Conservation (phyloP, 2,113 vertebrate species). For the Meleagris gallopavo region DNA sequence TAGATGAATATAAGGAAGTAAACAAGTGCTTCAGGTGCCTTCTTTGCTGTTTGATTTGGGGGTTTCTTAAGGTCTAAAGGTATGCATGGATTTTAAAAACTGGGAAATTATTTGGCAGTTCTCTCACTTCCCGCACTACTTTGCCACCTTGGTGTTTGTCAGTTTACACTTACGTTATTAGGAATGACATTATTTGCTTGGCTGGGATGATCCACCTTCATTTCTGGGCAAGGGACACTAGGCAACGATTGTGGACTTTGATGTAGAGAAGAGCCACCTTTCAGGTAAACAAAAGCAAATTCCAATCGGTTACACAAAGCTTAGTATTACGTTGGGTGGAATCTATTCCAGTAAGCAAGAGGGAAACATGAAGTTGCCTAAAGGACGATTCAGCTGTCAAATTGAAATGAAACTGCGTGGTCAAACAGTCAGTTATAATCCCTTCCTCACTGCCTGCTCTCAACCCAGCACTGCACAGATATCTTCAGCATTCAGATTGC, state of each 20-base stretch:
- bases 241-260: constrained; percentile 55
- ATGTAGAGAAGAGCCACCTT: constrained; percentile 58
- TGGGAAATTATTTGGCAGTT: neutral
- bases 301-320: neutral
- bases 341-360: neutral
- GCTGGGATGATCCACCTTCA: constrained; percentile 76
- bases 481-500: neutral
- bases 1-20: neutral
- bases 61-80: neutral
- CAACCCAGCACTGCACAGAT: neutral
- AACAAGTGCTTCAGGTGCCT: neutral
- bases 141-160: neutral
- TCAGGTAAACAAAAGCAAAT: constrained; percentile 51
- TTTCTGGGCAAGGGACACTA: constrained; percentile 71
- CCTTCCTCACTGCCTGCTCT: neutral
- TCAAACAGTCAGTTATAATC: neutral
- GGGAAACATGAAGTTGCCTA: neutral
- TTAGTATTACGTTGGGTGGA: neutral
- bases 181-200: constrained; percentile 72
- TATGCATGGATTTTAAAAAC: neutral
- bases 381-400: neutral
- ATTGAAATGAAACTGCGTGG: neutral
- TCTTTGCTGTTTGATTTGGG: neutral
- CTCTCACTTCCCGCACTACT: neutral
- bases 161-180: constrained; percentile 77